These are phyloP conservation scores for Brachyhypopomus occidentalis DNA, from an alignment of 2,113 vertebrate genomes.

Conservation along the genomic window DNA sequence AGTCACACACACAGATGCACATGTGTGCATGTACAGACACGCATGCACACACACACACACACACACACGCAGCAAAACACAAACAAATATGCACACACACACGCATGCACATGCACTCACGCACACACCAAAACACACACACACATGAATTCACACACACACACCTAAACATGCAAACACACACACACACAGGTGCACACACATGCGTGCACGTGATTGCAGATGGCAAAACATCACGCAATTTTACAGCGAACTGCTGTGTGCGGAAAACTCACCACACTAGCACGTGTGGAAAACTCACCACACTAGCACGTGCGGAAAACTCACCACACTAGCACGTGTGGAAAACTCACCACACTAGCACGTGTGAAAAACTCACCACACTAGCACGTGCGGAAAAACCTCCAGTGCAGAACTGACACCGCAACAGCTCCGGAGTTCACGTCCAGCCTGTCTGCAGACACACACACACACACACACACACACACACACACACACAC, in stretches of 20 bases:
- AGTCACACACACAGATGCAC: not conserved
- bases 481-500: too few relatives aligned
- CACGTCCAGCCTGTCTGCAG: conserved; percentile 16
- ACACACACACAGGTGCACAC: conserved; percentile 16
- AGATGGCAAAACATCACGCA: not conserved
- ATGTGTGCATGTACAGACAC: conserved; percentile 2
- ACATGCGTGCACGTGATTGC: not conserved
- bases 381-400: conserved; percentile 48
- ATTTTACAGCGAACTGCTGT: not conserved
- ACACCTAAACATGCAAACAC: too few relatives aligned
- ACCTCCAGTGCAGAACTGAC: conserved; percentile 55
- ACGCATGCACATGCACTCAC: not conserved
- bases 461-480: too few relatives aligned
- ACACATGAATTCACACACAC: conserved; percentile 18
- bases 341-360: conserved; percentile 54
- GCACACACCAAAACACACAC: not conserved
- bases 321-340: conserved; percentile 53
- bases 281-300: conserved; percentile 52
- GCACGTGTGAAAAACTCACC: conserved; percentile 54
- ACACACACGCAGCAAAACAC: not conserved
- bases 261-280: conserved; percentile 57
- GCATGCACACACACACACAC: not conserved
- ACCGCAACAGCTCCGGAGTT: conserved; percentile 39
- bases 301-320: conserved; percentile 51
- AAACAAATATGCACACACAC: too few relatives aligned